A percentile compares a stretch with the other conserved stretches of the same genome.
Evolutionary conservation across 2,113 vertebrate species (phyloP).

Genomic region (Chinchilla lanigera): DNA sequence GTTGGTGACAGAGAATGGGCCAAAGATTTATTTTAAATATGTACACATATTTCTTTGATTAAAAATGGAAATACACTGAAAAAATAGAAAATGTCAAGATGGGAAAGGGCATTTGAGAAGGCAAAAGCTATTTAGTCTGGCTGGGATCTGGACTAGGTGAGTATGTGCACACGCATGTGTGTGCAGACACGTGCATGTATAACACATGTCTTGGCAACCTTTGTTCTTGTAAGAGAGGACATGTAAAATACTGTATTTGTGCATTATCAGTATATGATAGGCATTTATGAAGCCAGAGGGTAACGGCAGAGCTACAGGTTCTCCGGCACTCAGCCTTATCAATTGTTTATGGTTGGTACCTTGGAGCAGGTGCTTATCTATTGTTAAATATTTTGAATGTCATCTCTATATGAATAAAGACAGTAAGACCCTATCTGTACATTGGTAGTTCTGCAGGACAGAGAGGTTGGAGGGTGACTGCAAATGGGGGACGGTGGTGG

Average conservation of each 20-base stretch:
- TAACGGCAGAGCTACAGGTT: background rate
- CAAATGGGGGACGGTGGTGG: no score
- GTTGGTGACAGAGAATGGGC: background rate
- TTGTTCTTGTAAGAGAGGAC: background rate
- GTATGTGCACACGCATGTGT: background rate
- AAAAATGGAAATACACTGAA: conserved; percentile 26
- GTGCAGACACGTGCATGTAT: background rate
- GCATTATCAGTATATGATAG: background rate
- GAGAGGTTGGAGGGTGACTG: background rate
- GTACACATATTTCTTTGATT: background rate
- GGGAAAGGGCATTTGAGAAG: background rate
- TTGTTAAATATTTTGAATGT: conserved; percentile 21
- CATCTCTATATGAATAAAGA: background rate
- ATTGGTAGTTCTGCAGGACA: background rate
- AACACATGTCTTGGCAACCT: background rate
- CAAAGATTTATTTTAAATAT: conserved; percentile 24
- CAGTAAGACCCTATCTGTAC: background rate
- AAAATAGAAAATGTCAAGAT: background rate
- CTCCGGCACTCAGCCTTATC: background rate
- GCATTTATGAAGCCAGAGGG: background rate
- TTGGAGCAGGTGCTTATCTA: background rate
- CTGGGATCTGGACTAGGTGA: background rate
- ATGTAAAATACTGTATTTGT: background rate
- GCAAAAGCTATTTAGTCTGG: background rate
- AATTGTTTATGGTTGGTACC: background rate